Evolutionary conservation across 2,797 vertebrate species (phyloP).

Genomic region (Pantherophis alleghaniensis): DNA sequence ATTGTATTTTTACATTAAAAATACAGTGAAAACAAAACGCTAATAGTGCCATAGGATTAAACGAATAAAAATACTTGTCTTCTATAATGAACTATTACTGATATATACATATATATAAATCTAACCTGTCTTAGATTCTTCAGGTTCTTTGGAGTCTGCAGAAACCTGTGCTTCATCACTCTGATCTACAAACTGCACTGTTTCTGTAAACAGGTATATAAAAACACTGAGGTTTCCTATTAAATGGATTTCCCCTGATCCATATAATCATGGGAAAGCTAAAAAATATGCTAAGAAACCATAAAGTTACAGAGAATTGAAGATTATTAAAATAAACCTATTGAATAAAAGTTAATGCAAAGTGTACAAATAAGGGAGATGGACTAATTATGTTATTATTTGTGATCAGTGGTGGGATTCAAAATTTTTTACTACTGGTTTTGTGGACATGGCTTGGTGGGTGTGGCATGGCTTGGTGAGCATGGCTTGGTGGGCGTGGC

Average conservation of each 20-base stretch:
- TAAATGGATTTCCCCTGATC: background rate
- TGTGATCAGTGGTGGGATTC: too few species aligned
- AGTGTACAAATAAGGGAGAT: too few species aligned
- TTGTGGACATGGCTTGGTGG: too few species aligned
- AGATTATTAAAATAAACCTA: background rate
- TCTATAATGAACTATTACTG: background rate
- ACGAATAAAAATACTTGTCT: background rate
- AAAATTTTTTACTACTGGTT: too few species aligned
- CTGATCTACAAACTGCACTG: background rate
- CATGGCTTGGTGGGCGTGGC: too few species aligned
- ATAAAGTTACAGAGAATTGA: background rate
- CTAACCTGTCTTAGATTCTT: conserved; percentile 44
- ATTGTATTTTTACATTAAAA: background rate
- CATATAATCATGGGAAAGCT: background rate
- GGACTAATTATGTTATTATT: background rate
- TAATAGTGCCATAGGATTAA: background rate
- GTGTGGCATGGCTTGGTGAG: too few species aligned
- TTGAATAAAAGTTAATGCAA: background rate
- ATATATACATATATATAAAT: background rate
- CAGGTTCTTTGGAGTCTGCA: conserved; percentile 2
- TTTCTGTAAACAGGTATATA: conserved; percentile 1
- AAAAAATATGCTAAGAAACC: background rate
- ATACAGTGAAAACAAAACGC: background rate
- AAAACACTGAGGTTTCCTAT: conserved; percentile 2
- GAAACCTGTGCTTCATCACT: conserved; percentile 16